Percentiles rank a stretch among this genome's conserved stretches.
These are phyloP conservation scores for Salmo trutta DNA, from an alignment of 2,797 vertebrate species.

Conservation along the genomic window DNA sequence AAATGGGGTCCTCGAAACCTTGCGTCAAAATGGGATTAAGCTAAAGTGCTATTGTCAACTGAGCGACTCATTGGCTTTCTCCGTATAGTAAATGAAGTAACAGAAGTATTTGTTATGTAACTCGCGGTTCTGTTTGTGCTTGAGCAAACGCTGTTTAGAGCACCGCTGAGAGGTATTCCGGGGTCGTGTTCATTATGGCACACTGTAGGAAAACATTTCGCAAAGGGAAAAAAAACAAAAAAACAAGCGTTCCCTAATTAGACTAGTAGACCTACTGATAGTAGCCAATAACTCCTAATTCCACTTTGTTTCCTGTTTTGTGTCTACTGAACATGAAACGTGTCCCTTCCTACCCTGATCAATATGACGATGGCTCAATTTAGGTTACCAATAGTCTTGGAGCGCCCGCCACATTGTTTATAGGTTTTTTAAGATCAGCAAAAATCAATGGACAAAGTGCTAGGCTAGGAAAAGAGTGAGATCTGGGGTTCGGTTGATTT, in stretches of 20 bases:
- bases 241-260: background rate
- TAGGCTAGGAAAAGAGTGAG: background rate
- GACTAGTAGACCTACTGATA: background rate
- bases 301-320: background rate
- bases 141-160: background rate
- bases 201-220: background rate
- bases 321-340: background rate
- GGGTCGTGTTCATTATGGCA: background rate
- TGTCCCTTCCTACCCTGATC: background rate
- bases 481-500: background rate
- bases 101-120: background rate
- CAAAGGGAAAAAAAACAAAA: background rate
- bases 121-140: too few relatives aligned
- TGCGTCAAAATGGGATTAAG: background rate
- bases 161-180: background rate
- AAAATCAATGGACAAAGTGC: background rate
- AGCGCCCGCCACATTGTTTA: background rate
- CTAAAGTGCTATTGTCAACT: background rate
- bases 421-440: background rate
- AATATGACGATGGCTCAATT: background rate
- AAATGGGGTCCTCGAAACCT: background rate
- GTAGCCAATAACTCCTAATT: background rate
- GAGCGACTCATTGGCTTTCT: background rate
- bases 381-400: background rate
- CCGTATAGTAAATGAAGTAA: background rate